These are phyloP conservation scores for Pararge aegeria DNA, from an alignment of 1,140 invertebrate species.

Conservation along the genomic window DNA sequence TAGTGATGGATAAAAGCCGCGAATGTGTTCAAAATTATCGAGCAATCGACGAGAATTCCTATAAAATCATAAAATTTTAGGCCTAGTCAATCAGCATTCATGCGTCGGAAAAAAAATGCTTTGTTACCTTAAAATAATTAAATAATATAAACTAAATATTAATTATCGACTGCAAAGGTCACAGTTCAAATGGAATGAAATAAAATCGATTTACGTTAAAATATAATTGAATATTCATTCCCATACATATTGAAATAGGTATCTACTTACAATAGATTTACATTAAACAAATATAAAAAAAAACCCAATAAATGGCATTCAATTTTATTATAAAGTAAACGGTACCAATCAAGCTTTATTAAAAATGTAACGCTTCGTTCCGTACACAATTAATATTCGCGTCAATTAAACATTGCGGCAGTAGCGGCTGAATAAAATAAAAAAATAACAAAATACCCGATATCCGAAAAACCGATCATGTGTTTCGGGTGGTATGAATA, in stretches of 20 bases:
- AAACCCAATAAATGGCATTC: neutral
- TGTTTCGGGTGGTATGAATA: slow-evolving; percentile 74
- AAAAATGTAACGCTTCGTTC: slow-evolving; percentile 37
- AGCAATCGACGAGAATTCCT: too few relatives aligned
- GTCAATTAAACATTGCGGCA: slow-evolving; percentile 47
- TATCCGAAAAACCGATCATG: slow-evolving; percentile 70
- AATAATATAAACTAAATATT: neutral
- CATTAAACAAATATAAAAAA: neutral
- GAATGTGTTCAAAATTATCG: too few relatives aligned
- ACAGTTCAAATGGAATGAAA: neutral
- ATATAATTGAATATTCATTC: neutral
- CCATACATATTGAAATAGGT: too few relatives aligned
- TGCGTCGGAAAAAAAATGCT: too few relatives aligned
- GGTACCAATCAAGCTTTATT: slow-evolving; percentile 27
- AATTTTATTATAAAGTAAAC: slow-evolving; percentile 17
- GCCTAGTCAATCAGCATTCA: too few relatives aligned
- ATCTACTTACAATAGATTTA: neutral
- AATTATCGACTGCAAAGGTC: neutral
- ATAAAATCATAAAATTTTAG: too few relatives aligned
- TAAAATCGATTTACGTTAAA: neutral
- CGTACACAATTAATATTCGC: slow-evolving; percentile 41
- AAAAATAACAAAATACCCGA: slow-evolving; percentile 51
- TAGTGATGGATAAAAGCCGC: too few relatives aligned
- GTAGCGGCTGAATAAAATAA: slow-evolving; percentile 39
- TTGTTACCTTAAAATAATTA: neutral